Conservation (phyloP, 1,140 invertebrate species). For the Aricia agestis region DNA sequence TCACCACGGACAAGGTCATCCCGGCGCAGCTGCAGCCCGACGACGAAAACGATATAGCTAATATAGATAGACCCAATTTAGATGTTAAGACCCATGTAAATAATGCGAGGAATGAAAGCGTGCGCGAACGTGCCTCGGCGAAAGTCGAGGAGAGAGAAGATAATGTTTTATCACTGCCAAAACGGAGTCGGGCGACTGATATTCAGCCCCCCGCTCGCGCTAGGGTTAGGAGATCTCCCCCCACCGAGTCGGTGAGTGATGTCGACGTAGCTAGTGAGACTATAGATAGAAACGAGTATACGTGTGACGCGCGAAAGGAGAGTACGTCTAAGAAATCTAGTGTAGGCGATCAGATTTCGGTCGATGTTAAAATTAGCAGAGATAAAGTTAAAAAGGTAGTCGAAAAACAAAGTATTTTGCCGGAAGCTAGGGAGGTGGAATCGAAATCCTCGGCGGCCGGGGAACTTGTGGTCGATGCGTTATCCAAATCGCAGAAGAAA, state of each 20-base stretch:
- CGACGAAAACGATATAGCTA: constrained; percentile 4
- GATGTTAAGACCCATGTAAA: constrained; percentile 31
- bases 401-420: constrained; percentile 20
- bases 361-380: constrained; percentile 16
- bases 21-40: constrained; percentile 37
- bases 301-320: constrained; percentile 24
- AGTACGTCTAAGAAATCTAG: constrained; percentile 28
- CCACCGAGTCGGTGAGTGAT: constrained; percentile 56
- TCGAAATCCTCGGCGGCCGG: not conserved
- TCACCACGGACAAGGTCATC: constrained; percentile 54
- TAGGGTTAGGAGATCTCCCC: constrained; percentile 68
- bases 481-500: not conserved
- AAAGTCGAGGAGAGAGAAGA: constrained; percentile 37
- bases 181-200: constrained; percentile 52
- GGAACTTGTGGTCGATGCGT: not conserved
- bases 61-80: constrained; percentile 33
- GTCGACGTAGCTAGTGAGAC: constrained; percentile 34
- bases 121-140: constrained; percentile 38
- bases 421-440: not conserved
- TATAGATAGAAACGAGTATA: constrained; percentile 47
- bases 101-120: constrained; percentile 28
- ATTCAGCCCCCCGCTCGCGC: constrained; percentile 52
- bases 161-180: constrained; percentile 55
- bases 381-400: constrained; percentile 17
- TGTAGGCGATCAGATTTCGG: constrained; percentile 1